Conservation (phyloP, 2,113 vertebrate species). For the Psilopsiagon aurifrons region DNA sequence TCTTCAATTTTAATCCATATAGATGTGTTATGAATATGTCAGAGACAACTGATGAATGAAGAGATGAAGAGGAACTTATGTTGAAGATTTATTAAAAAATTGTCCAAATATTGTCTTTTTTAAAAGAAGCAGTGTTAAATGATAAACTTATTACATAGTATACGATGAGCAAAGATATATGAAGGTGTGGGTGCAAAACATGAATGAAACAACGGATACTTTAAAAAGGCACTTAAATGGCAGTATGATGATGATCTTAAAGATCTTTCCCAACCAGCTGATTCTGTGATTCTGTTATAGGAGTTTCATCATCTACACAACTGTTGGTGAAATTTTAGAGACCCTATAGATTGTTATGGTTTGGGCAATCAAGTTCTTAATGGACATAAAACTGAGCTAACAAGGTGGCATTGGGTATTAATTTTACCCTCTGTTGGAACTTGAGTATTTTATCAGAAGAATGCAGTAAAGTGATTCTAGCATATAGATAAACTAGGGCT, state of each 20-base stretch:
- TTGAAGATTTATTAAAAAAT: not conserved
- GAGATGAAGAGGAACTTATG: not conserved
- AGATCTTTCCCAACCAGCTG: not conserved
- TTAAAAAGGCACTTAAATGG: not conserved
- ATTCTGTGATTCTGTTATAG: accelerated
- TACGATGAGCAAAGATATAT: not conserved
- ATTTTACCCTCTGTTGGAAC: not conserved
- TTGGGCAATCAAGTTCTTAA: not conserved
- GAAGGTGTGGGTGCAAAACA: not conserved
- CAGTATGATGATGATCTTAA: accelerated
- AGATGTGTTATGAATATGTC: not conserved
- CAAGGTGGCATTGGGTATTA: not conserved
- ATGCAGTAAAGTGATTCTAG: not conserved
- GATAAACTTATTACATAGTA: not conserved
- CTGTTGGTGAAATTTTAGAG: not conserved
- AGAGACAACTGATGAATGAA: not conserved
- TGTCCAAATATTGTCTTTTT: not conserved
- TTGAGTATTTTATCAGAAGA: not conserved
- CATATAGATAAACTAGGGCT: not conserved
- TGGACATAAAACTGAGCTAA: not conserved
- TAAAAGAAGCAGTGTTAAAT: not conserved
- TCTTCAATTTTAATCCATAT: not conserved
- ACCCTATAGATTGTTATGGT: accelerated
- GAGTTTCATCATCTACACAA: not conserved
- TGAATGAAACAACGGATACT: not conserved